phyloP scores from a whole-genome alignment of 1,140 invertebrate species.

The Lordiphosa collinella region DNA sequence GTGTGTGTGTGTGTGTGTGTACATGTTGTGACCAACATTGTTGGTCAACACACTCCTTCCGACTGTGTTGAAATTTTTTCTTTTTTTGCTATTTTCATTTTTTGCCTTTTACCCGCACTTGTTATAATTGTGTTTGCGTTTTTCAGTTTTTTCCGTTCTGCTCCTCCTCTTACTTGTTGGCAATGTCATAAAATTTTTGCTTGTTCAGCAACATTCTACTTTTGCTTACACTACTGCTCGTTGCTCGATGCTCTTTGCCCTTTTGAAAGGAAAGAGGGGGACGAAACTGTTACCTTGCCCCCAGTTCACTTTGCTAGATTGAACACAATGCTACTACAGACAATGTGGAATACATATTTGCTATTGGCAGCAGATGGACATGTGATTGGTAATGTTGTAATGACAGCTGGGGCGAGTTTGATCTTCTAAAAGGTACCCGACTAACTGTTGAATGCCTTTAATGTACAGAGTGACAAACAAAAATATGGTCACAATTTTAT shows the following conservation, averaged over 20 bases:
- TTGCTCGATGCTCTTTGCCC: slow-evolving; percentile 24
- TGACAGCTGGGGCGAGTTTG: not conserved
- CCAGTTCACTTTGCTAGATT: slow-evolving; percentile 36
- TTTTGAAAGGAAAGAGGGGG: not conserved
- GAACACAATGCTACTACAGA: slow-evolving; percentile 12
- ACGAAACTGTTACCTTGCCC: slow-evolving; percentile 13
- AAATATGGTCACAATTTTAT: no score
- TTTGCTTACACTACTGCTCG: slow-evolving; percentile 42
- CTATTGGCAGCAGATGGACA: slow-evolving; percentile 1
- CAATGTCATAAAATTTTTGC: slow-evolving; percentile 75
- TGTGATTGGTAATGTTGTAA: slow-evolving; percentile 2
- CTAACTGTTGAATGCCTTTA: slow-evolving; percentile 7
- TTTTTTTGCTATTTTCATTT: slow-evolving; percentile 3
- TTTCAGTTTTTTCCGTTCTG: slow-evolving; percentile 50
- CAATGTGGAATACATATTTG: slow-evolving; percentile 8
- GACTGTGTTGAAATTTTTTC: slow-evolving; percentile 32
- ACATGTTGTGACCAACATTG: slow-evolving; percentile 69
- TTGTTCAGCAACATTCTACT: slow-evolving; percentile 70
- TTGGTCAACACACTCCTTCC: slow-evolving; percentile 64
- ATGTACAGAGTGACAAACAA: no score
- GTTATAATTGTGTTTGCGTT: slow-evolving; percentile 76
- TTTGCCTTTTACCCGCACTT: slow-evolving; percentile 48
- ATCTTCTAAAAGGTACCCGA: not conserved
- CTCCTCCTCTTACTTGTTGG: slow-evolving; percentile 46
- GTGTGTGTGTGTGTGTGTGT: slow-evolving; percentile 19